Base-by-base conservation (phyloP, 2,797 vertebrate genomes). In the Trematomus bernacchii region DNA sequence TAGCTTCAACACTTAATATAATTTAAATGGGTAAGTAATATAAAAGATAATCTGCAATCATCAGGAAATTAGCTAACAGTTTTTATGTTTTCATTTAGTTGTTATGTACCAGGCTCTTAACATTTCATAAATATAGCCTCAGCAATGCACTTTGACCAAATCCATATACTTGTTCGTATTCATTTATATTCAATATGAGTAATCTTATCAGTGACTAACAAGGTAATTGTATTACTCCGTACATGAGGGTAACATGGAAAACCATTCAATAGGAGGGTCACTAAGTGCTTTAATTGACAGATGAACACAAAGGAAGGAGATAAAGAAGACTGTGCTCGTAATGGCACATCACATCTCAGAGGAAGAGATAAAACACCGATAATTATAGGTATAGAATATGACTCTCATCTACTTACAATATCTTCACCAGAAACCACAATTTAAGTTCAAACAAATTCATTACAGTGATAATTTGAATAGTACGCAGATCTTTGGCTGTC, bases 271-370 rank as follows among this genome's bases (percentile, higher is more conserved):
- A 65, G 83, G 59, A 50, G 72, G 66, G 14, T 70, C 66, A 73
- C 58, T 83, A 73, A 85, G 71, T 76, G 67, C 51, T 71, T 52
- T 83, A 84, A 85, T 77, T 89, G 87, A 85, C 75, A 85, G 73
- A 72, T 77, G 52, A 89, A 79, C 70, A 68, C 50, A 71, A 71
- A 62, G 33, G 23, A 55, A 44, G 10, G 14, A 44, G 33, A 16
- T 42, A 63, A 66, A 62, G 15, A 67, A n/a, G 40, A 3, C 21
- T 11, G 14, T 71, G 33, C 23, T 73, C 18, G 16, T 47, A 19
- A 51, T 6, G 2, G 2, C n/a, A 5, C 6, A 47, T 73, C 50
- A 30, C 14, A 67, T 62, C 27, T 44, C 44, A 11, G 23, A 53
- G 4, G 5, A 18, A 18, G n/a, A 27, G 47, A 61, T 52, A 44